phyloP scores from a whole-genome alignment of 2,888 invertebrate genomes.

The Nipponacmea schrenckii region DNA sequence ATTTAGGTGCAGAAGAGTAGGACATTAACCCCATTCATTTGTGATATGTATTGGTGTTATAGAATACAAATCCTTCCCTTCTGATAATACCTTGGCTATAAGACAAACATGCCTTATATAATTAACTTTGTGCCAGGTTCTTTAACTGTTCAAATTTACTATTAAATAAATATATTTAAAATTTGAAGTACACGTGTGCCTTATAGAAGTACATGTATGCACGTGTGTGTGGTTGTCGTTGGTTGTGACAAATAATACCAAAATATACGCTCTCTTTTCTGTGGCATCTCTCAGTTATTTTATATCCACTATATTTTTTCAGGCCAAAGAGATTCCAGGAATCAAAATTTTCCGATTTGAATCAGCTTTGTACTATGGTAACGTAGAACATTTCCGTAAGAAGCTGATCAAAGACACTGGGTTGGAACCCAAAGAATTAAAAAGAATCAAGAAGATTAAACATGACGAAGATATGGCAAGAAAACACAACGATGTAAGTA shows the following conservation, averaged over 20 bases:
- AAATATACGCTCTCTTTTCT: too few species aligned
- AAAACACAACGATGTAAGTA: slow-evolving; percentile 29
- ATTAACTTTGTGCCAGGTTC: too few species aligned
- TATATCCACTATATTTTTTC: neutral
- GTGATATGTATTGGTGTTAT: too few species aligned
- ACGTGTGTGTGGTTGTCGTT: neutral
- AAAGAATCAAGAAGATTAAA: slow-evolving; percentile 35
- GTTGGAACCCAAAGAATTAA: slow-evolving; percentile 53
- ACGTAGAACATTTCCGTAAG: slow-evolving; percentile 66
- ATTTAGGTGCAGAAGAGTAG: neutral
- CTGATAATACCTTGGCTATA: too few species aligned
- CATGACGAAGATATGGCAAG: slow-evolving; percentile 29
- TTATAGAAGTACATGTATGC: too few species aligned
- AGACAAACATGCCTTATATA: too few species aligned
- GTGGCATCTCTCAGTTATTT: too few species aligned
- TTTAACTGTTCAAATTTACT: too few species aligned
- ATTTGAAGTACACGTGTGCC: too few species aligned
- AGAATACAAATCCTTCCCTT: too few species aligned
- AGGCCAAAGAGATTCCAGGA: slow-evolving; percentile 61
- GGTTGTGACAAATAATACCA: too few species aligned
- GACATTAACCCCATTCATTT: too few species aligned
- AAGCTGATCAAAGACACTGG: slow-evolving; percentile 52
- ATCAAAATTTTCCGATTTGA: slow-evolving; percentile 70
- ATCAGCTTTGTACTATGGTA: slow-evolving; percentile 68
- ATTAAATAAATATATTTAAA: neutral